Percentiles rank a stretch among this genome's conserved stretches.
These are phyloP conservation scores for Lottia gigantea DNA, from an alignment of 2,888 invertebrate species.

Conservation along the genomic window DNA sequence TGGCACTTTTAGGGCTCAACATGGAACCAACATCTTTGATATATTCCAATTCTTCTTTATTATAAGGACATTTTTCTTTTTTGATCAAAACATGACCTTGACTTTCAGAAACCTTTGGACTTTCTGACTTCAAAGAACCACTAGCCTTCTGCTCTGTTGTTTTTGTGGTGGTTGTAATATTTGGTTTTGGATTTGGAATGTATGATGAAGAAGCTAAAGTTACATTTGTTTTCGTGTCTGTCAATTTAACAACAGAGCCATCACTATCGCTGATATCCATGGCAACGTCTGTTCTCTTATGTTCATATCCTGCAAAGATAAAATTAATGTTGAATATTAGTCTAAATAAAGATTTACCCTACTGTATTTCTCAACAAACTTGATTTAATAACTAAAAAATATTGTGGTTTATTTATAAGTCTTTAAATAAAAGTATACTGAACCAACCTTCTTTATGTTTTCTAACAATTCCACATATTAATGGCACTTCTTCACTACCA, in stretches of 20 bases:
- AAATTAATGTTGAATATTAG: too few relatives aligned
- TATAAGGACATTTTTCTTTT: constrained; percentile 33
- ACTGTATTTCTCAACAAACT: too few relatives aligned
- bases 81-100: constrained; percentile 8
- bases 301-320: too few relatives aligned
- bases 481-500: constrained; percentile 45
- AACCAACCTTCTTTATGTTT: constrained; percentile 49
- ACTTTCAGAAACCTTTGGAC: constrained; percentile 18
- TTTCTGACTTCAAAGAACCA: constrained; percentile 42
- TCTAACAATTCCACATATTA: constrained; percentile 50
- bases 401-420: too few relatives aligned
- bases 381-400: too few relatives aligned
- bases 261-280: not conserved
- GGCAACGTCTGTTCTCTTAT: too few relatives aligned
- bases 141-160: constrained; percentile 19
- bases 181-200: constrained; percentile 6
- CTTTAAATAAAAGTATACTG: too few relatives aligned
- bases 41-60: constrained; percentile 46
- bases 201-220: not conserved
- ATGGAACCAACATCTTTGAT: constrained; percentile 54
- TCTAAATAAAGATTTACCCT: too few relatives aligned
- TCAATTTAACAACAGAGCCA: constrained; percentile 1
- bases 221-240: not conserved
- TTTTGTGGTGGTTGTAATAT: not conserved
- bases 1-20: constrained; percentile 43